Evolutionary conservation across 2,797 vertebrate genomes (phyloP).

Genomic region (Tadarida brasiliensis): DNA sequence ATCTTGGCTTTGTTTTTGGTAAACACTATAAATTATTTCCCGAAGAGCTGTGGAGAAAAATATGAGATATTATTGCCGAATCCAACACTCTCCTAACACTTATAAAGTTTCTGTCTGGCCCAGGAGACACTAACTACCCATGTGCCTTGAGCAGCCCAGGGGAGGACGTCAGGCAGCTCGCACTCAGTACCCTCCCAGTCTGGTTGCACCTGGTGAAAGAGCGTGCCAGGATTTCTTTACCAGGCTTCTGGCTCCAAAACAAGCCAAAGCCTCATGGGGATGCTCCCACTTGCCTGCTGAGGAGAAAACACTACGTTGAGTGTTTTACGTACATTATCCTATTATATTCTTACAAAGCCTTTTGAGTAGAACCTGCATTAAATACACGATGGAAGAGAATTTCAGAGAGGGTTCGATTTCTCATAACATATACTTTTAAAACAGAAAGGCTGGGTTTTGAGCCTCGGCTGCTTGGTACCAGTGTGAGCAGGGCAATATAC

Average conservation of each 20-base stretch:
- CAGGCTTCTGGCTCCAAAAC: slow-evolving; percentile 70
- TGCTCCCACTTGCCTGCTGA: slow-evolving; percentile 69
- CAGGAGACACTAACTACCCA: slow-evolving; percentile 65
- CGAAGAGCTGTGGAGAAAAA: slow-evolving; percentile 56
- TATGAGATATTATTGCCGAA: slow-evolving; percentile 38
- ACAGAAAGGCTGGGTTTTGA: not conserved
- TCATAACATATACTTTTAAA: slow-evolving; percentile 31
- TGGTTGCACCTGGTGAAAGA: slow-evolving; percentile 76
- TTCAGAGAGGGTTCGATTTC: slow-evolving; percentile 53
- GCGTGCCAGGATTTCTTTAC: slow-evolving; percentile 66
- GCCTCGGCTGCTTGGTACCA: not conserved
- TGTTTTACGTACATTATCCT: slow-evolving; percentile 78
- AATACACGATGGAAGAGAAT: slow-evolving; percentile 56
- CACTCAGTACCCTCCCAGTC: not conserved
- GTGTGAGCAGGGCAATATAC: not conserved
- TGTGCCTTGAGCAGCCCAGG: slow-evolving; percentile 47
- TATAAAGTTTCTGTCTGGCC: slow-evolving; percentile 60
- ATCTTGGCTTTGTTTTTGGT: slow-evolving; percentile 62
- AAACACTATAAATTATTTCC: slow-evolving; percentile 76
- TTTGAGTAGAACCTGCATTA: slow-evolving; percentile 64
- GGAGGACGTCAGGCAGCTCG: slow-evolving; percentile 49
- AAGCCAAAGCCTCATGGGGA: slow-evolving; percentile 69
- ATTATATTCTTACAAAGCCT: slow-evolving; percentile 71
- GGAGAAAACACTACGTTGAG: slow-evolving; percentile 74
- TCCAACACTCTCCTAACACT: slow-evolving; percentile 58